phyloP scores from a whole-genome alignment of 2,797 vertebrate genomes.

The Microchirus variegatus region DNA sequence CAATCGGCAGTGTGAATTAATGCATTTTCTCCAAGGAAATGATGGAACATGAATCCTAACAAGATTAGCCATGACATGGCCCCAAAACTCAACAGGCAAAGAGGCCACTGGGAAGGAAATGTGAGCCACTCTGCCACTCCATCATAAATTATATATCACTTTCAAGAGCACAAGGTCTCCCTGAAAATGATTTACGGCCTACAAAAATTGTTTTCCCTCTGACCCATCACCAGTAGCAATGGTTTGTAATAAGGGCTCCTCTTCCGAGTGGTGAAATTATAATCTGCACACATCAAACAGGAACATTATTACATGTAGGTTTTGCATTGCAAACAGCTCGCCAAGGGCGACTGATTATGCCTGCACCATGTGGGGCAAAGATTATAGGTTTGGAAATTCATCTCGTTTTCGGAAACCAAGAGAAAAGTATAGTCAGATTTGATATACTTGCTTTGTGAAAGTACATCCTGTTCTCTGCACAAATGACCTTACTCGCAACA shows the following conservation, averaged over 20 bases:
- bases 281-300: constrained; percentile 49
- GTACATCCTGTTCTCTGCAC: neutral
- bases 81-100: constrained; percentile 63
- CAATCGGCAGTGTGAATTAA: constrained; percentile 42
- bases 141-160: constrained; percentile 73
- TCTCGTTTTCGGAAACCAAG: constrained; percentile 1
- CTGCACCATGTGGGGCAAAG: constrained; percentile 1
- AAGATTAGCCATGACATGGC: constrained; percentile 65
- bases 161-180: constrained; percentile 54
- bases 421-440: neutral
- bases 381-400: constrained; percentile 10
- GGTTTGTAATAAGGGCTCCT: constrained; percentile 50
- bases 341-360: constrained; percentile 14
- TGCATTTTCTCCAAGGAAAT: constrained; percentile 38
- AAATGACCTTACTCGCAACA: neutral
- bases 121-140: constrained; percentile 57
- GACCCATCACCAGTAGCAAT: constrained; percentile 48
- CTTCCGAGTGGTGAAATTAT: constrained; percentile 50
- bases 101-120: constrained; percentile 55
- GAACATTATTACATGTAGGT: constrained; percentile 16
- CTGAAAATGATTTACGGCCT: constrained; percentile 64
- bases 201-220: constrained; percentile 65
- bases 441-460: constrained; percentile 1
- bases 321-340: constrained; percentile 31
- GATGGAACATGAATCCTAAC: constrained; percentile 54